Conservation (phyloP, 2,113 vertebrate species). For the Caloenas nicobarica region DNA sequence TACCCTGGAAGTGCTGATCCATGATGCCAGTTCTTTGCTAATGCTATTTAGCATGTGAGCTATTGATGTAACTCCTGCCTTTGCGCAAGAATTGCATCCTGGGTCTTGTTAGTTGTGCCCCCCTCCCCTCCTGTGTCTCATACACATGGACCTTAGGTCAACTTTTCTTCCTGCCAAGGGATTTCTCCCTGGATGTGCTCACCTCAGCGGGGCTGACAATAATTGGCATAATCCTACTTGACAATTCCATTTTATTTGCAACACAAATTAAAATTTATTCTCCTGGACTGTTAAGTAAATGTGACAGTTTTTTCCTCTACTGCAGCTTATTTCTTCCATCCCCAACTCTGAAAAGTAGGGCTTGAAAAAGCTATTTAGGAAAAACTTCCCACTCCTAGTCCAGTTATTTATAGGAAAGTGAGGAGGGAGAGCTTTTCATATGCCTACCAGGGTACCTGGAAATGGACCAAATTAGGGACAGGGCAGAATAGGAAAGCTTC, state of each 20-base stretch:
- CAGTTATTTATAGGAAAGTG: constrained; percentile 22
- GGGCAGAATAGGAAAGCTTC: background rate
- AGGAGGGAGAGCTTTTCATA: background rate
- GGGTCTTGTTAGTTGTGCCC: background rate
- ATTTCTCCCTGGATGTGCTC: background rate
- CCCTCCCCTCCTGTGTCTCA: background rate
- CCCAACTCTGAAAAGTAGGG: background rate
- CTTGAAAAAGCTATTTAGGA: constrained; percentile 4
- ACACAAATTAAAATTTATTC: background rate
- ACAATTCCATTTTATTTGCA: background rate
- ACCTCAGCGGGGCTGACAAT: background rate
- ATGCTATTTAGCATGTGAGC: background rate
- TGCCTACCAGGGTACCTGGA: constrained; percentile 12
- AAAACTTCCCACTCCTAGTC: background rate
- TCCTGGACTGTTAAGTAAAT: background rate
- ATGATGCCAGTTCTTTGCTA: background rate
- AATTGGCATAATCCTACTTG: background rate
- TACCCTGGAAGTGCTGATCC: background rate
- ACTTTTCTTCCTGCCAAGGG: background rate
- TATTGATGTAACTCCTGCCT: background rate
- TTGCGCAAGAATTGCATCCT: background rate
- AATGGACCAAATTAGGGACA: background rate
- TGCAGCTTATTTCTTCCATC: background rate
- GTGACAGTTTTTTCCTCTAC: background rate
- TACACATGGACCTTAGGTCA: background rate